Conservation (phyloP, 2,797 vertebrate genomes). For the Coregonus sp. region DNA sequence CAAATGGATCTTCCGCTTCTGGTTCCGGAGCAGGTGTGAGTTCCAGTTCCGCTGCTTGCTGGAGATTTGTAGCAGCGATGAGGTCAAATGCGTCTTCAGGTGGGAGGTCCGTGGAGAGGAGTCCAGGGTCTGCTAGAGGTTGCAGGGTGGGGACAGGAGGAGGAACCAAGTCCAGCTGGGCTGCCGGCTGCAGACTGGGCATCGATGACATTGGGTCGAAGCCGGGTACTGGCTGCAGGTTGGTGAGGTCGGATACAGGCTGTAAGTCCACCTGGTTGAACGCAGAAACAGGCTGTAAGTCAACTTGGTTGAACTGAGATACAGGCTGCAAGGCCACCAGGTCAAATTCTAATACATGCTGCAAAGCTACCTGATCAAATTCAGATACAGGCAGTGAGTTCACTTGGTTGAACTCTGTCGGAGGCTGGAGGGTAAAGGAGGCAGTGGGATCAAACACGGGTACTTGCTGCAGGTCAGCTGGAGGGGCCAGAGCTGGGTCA, state of each 20-base stretch:
- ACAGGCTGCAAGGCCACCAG: not conserved
- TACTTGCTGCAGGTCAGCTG: not conserved
- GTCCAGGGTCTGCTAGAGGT: slow-evolving; percentile 38
- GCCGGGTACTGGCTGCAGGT: slow-evolving; percentile 14
- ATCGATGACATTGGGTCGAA: not conserved
- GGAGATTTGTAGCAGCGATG: slow-evolving; percentile 57
- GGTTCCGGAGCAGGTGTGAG: slow-evolving; percentile 39
- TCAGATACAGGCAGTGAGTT: not conserved
- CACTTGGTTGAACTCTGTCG: not conserved
- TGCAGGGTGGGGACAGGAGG: slow-evolving; percentile 18
- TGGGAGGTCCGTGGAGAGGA: slow-evolving; percentile 23
- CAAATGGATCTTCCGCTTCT: slow-evolving; percentile 29
- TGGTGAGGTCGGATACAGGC: slow-evolving; percentile 12
- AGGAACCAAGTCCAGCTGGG: slow-evolving; percentile 32
- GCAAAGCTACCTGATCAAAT: not conserved
- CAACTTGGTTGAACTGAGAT: not conserved
- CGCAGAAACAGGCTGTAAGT: not conserved
- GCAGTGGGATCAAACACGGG: no score
- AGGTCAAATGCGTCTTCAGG: slow-evolving; percentile 57
- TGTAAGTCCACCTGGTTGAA: not conserved
- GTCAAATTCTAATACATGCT: not conserved
- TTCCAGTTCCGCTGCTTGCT: slow-evolving; percentile 35
- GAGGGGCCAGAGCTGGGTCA: not conserved
- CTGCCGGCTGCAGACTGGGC: slow-evolving; percentile 19
- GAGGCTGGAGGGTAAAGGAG: not conserved